These are phyloP conservation scores for Uloborus diversus DNA, from an alignment of 1,140 invertebrate genomes.

Conservation along the genomic window DNA sequence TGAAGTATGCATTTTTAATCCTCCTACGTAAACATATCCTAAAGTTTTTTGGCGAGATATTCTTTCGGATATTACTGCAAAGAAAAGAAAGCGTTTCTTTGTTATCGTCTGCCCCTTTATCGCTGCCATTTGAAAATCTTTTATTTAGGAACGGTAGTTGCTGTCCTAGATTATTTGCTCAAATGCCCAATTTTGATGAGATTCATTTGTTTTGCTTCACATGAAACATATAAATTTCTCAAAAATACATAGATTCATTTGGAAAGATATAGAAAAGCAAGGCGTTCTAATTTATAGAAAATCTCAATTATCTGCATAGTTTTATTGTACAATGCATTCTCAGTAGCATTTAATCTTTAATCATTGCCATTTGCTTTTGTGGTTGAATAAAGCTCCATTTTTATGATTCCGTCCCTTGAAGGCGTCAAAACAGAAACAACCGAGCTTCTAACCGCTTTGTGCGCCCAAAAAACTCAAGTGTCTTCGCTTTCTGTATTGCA, in stretches of 20 bases:
- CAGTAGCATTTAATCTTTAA: background rate
- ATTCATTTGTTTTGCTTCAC: background rate
- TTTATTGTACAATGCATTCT: background rate
- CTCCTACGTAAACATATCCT: conserved; percentile 4
- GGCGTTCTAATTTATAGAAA: background rate
- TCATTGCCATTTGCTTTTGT: background rate
- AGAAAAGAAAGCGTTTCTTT: background rate
- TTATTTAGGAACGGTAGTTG: background rate
- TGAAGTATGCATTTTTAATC: conserved; percentile 36
- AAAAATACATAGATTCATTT: background rate
- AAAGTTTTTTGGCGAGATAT: background rate
- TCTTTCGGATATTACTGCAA: background rate
- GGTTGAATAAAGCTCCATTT: background rate
- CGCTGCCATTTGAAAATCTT: background rate
- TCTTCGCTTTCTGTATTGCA: conserved; percentile 1
- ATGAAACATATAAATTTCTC: background rate
- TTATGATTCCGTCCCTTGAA: background rate
- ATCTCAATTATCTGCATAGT: background rate
- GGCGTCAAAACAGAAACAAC: conserved; percentile 23
- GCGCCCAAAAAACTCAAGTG: conserved; percentile 1
- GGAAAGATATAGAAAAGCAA: background rate
- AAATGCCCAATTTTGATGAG: background rate
- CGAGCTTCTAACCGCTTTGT: conserved; percentile 12
- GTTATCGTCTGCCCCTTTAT: background rate
- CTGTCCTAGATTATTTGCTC: background rate